Conservation (phyloP, 2,888 invertebrate species). For the Erebia palarica region DNA sequence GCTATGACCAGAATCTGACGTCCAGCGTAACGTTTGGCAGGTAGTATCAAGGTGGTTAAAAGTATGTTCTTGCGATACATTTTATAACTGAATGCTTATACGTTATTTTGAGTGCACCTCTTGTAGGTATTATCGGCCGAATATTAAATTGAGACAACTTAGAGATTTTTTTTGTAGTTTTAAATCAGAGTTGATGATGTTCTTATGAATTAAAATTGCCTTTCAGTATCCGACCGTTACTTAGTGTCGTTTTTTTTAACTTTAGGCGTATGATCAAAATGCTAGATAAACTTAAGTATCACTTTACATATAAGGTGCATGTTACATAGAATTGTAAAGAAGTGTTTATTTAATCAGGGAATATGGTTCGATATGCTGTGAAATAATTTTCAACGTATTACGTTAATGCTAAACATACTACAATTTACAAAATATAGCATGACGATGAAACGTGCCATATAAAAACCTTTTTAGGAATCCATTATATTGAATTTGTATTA, state of each 20-base stretch:
- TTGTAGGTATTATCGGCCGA: background rate
- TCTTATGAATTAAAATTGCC: no score
- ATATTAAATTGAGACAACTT: no score
- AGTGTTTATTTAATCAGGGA: background rate
- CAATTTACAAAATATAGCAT: conserved; percentile 41
- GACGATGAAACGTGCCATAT: conserved; percentile 47
- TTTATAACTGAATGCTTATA: background rate
- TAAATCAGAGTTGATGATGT: no score
- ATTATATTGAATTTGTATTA: conserved; percentile 34
- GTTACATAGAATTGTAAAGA: no score
- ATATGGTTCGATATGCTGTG: conserved; percentile 7
- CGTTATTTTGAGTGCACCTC: background rate
- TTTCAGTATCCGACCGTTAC: no score
- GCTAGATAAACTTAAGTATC: background rate
- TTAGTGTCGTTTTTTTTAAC: background rate
- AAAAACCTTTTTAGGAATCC: conserved; percentile 33
- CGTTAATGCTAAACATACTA: conserved; percentile 19
- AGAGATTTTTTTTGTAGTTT: no score
- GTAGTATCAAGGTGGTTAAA: background rate
- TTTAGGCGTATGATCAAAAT: background rate
- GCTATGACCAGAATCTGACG: background rate
- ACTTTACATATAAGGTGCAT: no score
- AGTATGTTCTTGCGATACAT: background rate
- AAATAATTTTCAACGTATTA: conserved; percentile 19
- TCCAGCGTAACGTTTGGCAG: background rate